These are phyloP conservation scores for human (Homo sapiens) DNA, from an alignment of 2,113 vertebrate genomes.

Conservation along the genomic window DNA sequence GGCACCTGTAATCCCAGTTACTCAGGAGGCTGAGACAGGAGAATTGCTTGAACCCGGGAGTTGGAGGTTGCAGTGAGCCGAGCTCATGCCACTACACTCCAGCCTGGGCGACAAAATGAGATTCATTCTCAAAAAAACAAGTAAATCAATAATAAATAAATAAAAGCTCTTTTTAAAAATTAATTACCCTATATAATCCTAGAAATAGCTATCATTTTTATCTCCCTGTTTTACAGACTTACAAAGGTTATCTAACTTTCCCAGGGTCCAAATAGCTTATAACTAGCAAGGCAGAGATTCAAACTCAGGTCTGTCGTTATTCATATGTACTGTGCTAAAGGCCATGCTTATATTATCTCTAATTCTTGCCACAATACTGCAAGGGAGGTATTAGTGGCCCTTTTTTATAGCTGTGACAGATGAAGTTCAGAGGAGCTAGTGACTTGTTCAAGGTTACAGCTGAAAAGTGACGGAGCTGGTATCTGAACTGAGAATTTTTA, in stretches of 20 bases:
- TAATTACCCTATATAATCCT: background rate
- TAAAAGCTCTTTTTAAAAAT: background rate
- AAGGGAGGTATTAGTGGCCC: background rate
- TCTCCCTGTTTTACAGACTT: background rate
- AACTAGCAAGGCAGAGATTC: background rate
- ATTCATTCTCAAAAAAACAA: background rate
- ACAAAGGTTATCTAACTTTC: background rate
- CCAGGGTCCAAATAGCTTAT: background rate
- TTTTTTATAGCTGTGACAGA: conserved; percentile 5
- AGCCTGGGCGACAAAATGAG: background rate
- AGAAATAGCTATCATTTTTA: background rate
- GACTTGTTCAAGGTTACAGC: background rate
- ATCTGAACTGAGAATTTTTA: background rate
- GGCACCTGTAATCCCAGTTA: background rate
- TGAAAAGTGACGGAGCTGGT: background rate
- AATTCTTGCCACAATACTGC: background rate
- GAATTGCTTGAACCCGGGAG: background rate
- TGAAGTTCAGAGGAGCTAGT: conserved; percentile 7
- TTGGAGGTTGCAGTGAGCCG: too few species aligned
- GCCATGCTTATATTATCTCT: background rate
- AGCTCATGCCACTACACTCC: background rate
- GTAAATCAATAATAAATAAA: too few species aligned
- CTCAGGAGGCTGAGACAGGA: background rate
- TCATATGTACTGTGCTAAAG: background rate
- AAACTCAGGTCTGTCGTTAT: background rate